Evolutionary conservation across 2,888 invertebrate genomes (phyloP), one percentile per base, ranked within the genome.

Genomic region (Drosophila quasianomalipes): DNA sequence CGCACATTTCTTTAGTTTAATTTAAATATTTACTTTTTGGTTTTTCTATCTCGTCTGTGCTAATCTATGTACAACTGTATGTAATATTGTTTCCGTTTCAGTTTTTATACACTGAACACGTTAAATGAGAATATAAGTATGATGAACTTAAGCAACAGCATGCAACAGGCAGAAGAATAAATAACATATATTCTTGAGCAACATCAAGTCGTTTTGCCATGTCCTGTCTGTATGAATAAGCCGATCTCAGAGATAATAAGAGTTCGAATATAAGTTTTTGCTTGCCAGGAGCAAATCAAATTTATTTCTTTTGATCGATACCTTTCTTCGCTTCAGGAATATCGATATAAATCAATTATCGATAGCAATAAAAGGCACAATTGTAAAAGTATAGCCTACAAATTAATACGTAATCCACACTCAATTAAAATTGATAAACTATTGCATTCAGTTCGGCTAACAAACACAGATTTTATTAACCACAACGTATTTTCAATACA

Each of bases 1-100:
- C 76, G 70, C 53, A 70, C 61, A 72, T 68, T 78, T 78, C 58
- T 74, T 76, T 57, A 71, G 76, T 71, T 81, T 72, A 55, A 70
- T 67, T 61, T 28, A 55, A 64, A 64, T 26, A 64, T 71, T 63
- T 55, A 10, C 39, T 51, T 53, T 60, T 60, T 54, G 54, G 47
- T 47, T 37, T 60, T 44, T 49, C 69, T 54, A 28, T 31, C 19
- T 22, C 22, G 31, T 16, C 30, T 28, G 47, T 19, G 30, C 6
- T 31, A 31, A 22, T 19, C 14, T 22, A 22, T 31, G 14, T 37
- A 19, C 28, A 26, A 28, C 49, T 60, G n/a, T 41, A 55, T 58
- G 39, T 16, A 14, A 26, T 7, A 47, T 49, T 55, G 39, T 60
- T 71, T 61, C 39, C 37, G 31, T 53, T 73, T 33, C n/a, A 44